A percentile compares a stretch with the other conserved stretches of the same genome.
Evolutionary conservation across 2,113 vertebrate species (phyloP).

Genomic region (Myotis lucifugus): DNA sequence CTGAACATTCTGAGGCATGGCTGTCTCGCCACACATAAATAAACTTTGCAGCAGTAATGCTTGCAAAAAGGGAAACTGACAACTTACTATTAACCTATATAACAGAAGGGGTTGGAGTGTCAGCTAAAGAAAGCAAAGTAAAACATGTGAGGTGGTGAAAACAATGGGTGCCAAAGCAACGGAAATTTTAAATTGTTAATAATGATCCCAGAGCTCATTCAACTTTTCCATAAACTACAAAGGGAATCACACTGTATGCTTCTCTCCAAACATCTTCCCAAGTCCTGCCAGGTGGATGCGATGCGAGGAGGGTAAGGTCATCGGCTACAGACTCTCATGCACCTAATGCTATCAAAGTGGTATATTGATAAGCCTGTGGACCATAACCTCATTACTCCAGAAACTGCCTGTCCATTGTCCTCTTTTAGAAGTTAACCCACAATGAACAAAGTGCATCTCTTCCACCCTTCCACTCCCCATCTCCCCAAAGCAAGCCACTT

Average conservation of each 20-base stretch:
- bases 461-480: background rate
- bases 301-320: background rate
- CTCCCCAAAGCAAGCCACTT: background rate
- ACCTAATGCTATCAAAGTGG: background rate
- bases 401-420: conserved; percentile 31
- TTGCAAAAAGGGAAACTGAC: conserved; percentile 13
- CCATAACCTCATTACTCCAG: background rate
- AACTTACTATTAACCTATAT: background rate
- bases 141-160: background rate
- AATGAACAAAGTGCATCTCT: background rate
- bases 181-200: conserved; percentile 13
- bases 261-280: conserved; percentile 5
- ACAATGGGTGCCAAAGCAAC: background rate
- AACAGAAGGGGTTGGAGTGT: background rate
- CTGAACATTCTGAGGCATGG: background rate
- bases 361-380: background rate
- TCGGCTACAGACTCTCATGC: background rate
- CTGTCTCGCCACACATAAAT: background rate
- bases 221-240: conserved; percentile 50
- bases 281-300: background rate
- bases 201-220: background rate
- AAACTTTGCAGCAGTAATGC: conserved; percentile 68
- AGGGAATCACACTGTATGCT: background rate
- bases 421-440: conserved; percentile 65
- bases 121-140: conserved; percentile 10